Conservation (phyloP, 2,797 vertebrate species). For the Scomberomorus guttatus region DNA sequence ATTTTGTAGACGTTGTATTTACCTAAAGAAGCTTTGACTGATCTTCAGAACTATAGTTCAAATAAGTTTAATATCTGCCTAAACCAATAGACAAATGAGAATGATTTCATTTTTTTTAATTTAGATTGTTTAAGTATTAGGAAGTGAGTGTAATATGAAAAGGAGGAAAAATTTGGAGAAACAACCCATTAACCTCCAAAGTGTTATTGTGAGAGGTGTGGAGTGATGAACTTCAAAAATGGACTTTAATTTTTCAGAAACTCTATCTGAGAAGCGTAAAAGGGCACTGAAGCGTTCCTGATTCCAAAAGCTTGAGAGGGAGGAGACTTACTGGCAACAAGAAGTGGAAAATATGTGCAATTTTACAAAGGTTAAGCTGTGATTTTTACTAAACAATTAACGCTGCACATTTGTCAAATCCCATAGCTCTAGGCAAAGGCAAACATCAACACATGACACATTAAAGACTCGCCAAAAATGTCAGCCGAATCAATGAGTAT, state of each 20-base stretch:
- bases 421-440: not conserved
- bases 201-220: not conserved
- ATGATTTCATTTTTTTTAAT: not conserved
- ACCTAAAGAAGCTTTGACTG: not conserved
- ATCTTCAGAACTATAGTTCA: too few relatives aligned
- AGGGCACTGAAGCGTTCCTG: not conserved
- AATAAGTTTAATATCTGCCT: too few relatives aligned
- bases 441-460: constrained; percentile 3
- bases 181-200: not conserved
- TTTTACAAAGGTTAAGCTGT: constrained; percentile 19
- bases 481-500: constrained; percentile 1
- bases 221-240: not conserved
- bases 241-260: not conserved
- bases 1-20: not conserved
- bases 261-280: not conserved
- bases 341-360: constrained; percentile 30
- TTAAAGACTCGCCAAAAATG: constrained; percentile 4
- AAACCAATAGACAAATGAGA: not conserved
- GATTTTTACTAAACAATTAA: constrained; percentile 8
- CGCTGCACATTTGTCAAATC: not conserved
- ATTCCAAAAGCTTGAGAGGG: not conserved
- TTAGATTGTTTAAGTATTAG: not conserved
- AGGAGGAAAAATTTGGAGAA: not conserved
- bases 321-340: constrained; percentile 9
- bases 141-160: not conserved